These are phyloP conservation scores for Heliconius ethilla DNA, from an alignment of 2,888 invertebrate species.

Conservation along the genomic window DNA sequence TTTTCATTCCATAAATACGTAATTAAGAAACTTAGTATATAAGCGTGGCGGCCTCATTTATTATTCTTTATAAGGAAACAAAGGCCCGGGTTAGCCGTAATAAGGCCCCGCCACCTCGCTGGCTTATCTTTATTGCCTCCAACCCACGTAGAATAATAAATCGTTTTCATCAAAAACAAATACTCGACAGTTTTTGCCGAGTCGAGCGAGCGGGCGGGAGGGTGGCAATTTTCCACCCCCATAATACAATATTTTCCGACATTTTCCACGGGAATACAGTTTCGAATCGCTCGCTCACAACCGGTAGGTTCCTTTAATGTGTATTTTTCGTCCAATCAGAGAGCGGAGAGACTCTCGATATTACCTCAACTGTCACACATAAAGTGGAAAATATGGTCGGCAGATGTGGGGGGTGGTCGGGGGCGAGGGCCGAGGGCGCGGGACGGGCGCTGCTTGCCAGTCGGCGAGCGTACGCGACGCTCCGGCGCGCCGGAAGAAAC, in stretches of 20 bases:
- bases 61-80: constrained; percentile 83
- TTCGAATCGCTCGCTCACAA: constrained; percentile 81
- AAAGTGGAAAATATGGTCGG: constrained; percentile 84
- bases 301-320: constrained; percentile 82
- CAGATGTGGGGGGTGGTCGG: constrained; percentile 74
- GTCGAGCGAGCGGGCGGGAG: constrained; percentile 79
- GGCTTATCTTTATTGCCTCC: constrained; percentile 83
- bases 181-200: constrained; percentile 83
- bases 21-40: constrained; percentile 81
- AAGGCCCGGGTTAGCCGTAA: constrained; percentile 83
- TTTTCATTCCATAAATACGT: constrained; percentile 81
- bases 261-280: constrained; percentile 83
- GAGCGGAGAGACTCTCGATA: constrained; percentile 82
- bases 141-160: constrained; percentile 83
- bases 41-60: constrained; percentile 81
- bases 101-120: constrained; percentile 82
- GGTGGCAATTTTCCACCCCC: constrained; percentile 82
- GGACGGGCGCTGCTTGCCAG: constrained; percentile 63
- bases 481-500: constrained; percentile 79
- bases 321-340: constrained; percentile 83
- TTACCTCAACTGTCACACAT: constrained; percentile 84
- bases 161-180: constrained; percentile 83
- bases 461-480: constrained; percentile 79
- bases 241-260: constrained; percentile 83
- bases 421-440: constrained; percentile 53